Evolutionary conservation across 1,140 invertebrate species (phyloP).

Genomic region (Halesus radiatus): DNA sequence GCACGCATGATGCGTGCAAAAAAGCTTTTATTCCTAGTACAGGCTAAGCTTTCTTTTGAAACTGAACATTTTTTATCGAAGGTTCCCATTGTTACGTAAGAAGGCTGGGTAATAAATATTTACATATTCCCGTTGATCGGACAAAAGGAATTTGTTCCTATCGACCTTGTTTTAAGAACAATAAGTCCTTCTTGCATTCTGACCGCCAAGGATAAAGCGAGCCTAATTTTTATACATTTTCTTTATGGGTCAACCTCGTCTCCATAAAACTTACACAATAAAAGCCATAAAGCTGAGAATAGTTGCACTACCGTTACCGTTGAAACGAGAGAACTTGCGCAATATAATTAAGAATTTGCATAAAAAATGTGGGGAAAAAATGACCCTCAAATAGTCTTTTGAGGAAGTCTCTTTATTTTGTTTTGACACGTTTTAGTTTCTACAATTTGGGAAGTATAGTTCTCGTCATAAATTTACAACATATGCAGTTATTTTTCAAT

Average conservation of each 20-base stretch:
- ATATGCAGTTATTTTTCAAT: no score
- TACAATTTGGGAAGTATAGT: no score
- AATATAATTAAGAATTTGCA: background rate
- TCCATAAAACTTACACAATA: background rate
- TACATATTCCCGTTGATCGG: constrained; percentile 29
- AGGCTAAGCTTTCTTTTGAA: background rate
- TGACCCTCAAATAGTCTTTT: background rate
- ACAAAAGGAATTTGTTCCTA: constrained; percentile 36
- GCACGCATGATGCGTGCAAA: constrained; percentile 13
- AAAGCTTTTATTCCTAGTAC: background rate
- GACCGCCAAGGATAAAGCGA: background rate
- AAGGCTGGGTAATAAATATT: constrained; percentile 34
- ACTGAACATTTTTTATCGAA: background rate
- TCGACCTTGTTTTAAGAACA: constrained; percentile 29
- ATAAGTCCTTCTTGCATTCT: constrained; percentile 27
- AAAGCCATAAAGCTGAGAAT: background rate
- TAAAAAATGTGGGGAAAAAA: background rate
- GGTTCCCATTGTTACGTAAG: constrained; percentile 15
- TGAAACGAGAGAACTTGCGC: background rate
- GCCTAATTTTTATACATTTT: background rate
- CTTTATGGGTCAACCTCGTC: constrained; percentile 26
- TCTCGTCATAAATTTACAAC: no score
- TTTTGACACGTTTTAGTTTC: no score
- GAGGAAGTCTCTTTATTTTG: no score
- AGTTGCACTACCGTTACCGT: background rate